Conservation (phyloP, 2,888 invertebrate genomes). For the Axea sp. region DNA sequence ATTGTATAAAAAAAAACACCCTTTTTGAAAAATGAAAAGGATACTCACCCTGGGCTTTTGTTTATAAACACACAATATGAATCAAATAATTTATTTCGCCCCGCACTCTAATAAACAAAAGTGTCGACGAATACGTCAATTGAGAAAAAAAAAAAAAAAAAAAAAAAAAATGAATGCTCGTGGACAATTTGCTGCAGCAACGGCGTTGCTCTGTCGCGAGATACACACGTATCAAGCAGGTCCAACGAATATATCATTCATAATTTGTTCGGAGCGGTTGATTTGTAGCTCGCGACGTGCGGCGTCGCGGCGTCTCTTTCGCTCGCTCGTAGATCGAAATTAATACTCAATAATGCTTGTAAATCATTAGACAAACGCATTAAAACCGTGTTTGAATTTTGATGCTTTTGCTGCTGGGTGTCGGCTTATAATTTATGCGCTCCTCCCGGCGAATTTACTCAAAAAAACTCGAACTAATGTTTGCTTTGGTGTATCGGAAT, state of each 20-base stretch:
- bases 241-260: slow-evolving; percentile 79
- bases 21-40: no score
- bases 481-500: slow-evolving; percentile 24
- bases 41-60: no score
- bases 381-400: slow-evolving; percentile 61
- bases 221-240: slow-evolving; percentile 76
- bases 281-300: slow-evolving; percentile 78
- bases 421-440: slow-evolving; percentile 41
- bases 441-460: slow-evolving; percentile 36
- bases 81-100: no score
- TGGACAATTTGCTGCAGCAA: slow-evolving; percentile 11
- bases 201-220: slow-evolving; percentile 58
- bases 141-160: no score
- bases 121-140: slow-evolving; percentile 18
- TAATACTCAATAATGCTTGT: slow-evolving; percentile 79
- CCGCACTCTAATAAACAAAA: no score
- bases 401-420: slow-evolving; percentile 57
- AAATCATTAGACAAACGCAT: slow-evolving; percentile 77
- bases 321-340: slow-evolving; percentile 76
- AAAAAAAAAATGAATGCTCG: slow-evolving; percentile 22
- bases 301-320: slow-evolving; percentile 74
- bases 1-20: no score
- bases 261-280: slow-evolving; percentile 79
- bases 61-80: no score
- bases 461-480: slow-evolving; percentile 43